Base-by-base conservation (phyloP, 1,140 invertebrate genomes). In the Laodelphax striatellus region DNA sequence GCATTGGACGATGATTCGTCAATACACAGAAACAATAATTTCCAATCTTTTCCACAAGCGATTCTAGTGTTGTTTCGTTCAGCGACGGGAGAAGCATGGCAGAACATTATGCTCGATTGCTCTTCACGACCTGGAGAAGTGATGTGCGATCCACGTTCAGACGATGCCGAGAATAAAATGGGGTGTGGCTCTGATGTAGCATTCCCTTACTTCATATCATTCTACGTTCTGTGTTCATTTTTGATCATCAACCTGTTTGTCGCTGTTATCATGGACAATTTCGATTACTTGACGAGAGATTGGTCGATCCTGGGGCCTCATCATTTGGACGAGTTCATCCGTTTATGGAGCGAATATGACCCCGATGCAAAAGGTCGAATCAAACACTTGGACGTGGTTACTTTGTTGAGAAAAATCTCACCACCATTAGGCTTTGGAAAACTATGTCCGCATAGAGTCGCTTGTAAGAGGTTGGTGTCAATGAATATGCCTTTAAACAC, bases 401-500 rank as follows among this genome's bases (percentile, higher is more conserved):
- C 95, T 0, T 75, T 99, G 42, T 75, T 99, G 10, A 81, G 97
- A 62, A 99, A 99, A 79, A 99, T 99, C 65, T 98, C 96, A 55
- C 97, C 97, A 42, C 97, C 97, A 0, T 74, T 99, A 58, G 95
- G 97, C 63, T 99, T 99, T 75, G 97, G 97, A 64, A 99, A 99
- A 79, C 77, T 99, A 5, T 99, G 97, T 79, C 97, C 97, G 9
- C 97, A 99, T 78, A 82, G 97, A 68, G 91, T 98, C 65, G 97
- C 97, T 52, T 99, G 97, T 76, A 99, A 99, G 76, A 82, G 94
- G 65, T 79, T 99, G 22, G 97, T 99, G 11, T 97, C 95, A 4
- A 99, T 99, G 97, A 99, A 99, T 72, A 99, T 99, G 97, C 97
- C 97, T 0, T 77, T 99, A 43, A 99, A 99, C 70, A 96, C 92